Conservation (phyloP, 2,113 vertebrate genomes). For the Dipodomys spectabilis region DNA sequence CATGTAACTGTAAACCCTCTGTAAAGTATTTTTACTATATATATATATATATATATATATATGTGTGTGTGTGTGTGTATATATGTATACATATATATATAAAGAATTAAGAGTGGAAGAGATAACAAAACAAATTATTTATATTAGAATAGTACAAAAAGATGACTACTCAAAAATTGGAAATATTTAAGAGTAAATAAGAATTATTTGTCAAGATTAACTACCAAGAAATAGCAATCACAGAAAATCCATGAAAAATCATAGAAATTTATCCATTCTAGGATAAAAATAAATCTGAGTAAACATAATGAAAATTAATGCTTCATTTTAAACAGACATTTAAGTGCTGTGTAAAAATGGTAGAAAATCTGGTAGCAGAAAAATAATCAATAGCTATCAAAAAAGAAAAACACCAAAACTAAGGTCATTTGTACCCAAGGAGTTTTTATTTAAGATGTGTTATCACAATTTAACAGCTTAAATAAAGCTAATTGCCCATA, state of each 20-base stretch:
- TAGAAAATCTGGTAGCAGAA: not conserved
- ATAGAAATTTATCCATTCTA: not conserved
- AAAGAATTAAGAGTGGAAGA: too few species aligned
- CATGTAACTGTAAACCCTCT: too few species aligned
- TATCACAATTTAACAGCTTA: not conserved
- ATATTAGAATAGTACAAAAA: not conserved
- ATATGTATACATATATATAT: too few species aligned
- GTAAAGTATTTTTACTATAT: too few species aligned
- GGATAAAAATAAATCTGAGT: not conserved
- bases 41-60: too few species aligned
- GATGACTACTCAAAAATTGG: not conserved
- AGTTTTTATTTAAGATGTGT: not conserved
- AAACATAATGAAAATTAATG: not conserved
- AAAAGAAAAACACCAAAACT: not conserved
- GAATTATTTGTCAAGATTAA: not conserved
- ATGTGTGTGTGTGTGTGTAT: too few species aligned
- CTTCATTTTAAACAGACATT: slow-evolving; percentile 4
- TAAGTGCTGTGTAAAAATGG: not conserved
- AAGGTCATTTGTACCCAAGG: not conserved
- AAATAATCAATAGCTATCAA: not conserved
- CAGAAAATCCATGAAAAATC: not conserved
- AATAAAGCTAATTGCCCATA: not conserved
- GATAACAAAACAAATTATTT: too few species aligned
- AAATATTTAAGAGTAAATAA: slow-evolving; percentile 3
- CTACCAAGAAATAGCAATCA: not conserved